Evolutionary conservation across 2,113 vertebrate species (phyloP).

Genomic region (Addax nasomaculatus): DNA sequence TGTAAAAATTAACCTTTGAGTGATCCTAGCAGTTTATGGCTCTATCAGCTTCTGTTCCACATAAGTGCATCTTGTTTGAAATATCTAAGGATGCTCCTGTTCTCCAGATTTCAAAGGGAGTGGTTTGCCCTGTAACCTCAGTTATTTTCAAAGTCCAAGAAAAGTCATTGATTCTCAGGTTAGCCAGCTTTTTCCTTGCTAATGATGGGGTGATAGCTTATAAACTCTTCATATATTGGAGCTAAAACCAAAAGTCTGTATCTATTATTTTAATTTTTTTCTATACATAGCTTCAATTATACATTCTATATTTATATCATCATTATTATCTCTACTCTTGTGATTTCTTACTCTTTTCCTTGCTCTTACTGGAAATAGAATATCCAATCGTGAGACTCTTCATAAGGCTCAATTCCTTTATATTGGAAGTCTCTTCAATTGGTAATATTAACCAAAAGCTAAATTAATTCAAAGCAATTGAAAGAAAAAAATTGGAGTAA

Average conservation of each 20-base stretch:
- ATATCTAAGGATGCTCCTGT: background rate
- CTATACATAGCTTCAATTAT: background rate
- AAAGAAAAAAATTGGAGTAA: background rate
- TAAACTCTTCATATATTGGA: background rate
- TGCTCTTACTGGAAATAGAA: background rate
- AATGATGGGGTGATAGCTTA: background rate
- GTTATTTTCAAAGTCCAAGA: background rate
- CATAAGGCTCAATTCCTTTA: background rate
- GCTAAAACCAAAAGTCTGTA: background rate
- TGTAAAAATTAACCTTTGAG: background rate
- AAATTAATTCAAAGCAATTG: background rate
- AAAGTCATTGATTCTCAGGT: background rate
- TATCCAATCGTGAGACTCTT: background rate
- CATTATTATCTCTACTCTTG: background rate
- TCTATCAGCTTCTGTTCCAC: background rate
- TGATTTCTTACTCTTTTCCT: background rate
- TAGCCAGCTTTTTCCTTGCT: background rate
- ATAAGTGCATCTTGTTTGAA: background rate
- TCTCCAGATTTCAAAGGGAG: background rate
- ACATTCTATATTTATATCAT: background rate
- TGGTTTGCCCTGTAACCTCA: background rate
- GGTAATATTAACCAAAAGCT: background rate
- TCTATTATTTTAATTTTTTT: background rate
- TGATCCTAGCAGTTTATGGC: background rate
- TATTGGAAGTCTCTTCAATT: background rate